Evolutionary conservation across 1,140 invertebrate species (phyloP).

Genomic region (Drosophila ironensis): DNA sequence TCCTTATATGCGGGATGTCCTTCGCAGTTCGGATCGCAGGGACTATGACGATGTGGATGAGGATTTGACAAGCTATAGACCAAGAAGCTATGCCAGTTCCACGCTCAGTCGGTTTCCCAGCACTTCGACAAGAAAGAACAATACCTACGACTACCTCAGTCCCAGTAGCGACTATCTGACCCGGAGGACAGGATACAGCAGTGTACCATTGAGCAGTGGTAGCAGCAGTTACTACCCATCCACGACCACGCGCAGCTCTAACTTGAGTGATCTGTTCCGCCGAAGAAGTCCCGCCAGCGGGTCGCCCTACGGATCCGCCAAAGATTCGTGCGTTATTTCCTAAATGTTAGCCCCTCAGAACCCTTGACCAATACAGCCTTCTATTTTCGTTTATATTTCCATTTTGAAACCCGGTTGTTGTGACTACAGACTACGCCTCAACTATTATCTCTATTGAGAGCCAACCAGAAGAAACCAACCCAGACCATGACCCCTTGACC

Average conservation of each 20-base stretch:
- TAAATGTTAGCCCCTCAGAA: constrained; percentile 24
- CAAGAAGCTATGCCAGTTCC: constrained; percentile 44
- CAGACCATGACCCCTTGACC: constrained; percentile 14
- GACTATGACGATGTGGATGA: constrained; percentile 49
- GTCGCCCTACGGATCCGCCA: constrained; percentile 43
- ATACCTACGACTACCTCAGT: constrained; percentile 58
- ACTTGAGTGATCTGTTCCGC: constrained; percentile 67
- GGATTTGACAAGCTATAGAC: constrained; percentile 55
- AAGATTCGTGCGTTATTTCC: constrained; percentile 80
- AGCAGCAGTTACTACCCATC: constrained; percentile 36
- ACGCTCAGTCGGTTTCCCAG: constrained; percentile 61
- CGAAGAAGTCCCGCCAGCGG: constrained; percentile 56
- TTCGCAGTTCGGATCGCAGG: constrained; percentile 50
- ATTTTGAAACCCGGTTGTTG: constrained; percentile 27
- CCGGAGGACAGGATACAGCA: constrained; percentile 31
- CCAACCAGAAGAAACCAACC: constrained; percentile 31
- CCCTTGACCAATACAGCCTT: constrained; percentile 48
- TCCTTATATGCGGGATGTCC: constrained; percentile 77
- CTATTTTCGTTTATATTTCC: constrained; percentile 53
- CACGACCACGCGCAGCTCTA: constrained; percentile 38
- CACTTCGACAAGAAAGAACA: constrained; percentile 32
- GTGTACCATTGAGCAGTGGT: constrained; percentile 9
- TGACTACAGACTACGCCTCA: constrained; percentile 60
- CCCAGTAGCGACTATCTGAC: constrained; percentile 36
- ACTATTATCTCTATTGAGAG: constrained; percentile 66